Evolutionary conservation across 1,140 invertebrate species (phyloP).

Genomic region (Neotoxoptera formosana): DNA sequence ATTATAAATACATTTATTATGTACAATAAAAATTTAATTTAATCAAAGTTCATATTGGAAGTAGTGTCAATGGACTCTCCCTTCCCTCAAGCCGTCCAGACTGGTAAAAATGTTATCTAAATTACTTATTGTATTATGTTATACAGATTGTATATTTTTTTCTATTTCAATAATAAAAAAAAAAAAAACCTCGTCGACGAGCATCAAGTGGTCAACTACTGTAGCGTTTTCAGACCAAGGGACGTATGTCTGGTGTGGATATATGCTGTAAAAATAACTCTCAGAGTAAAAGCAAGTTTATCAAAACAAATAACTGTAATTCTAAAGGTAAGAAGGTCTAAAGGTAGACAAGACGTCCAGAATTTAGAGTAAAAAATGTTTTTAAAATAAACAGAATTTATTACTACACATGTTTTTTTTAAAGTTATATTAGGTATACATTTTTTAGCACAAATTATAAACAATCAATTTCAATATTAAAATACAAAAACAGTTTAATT

Average conservation of each 20-base stretch:
- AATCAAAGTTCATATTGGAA: too few relatives aligned
- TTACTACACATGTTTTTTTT: background rate
- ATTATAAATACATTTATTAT: too few relatives aligned
- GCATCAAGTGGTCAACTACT: background rate
- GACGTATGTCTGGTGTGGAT: background rate
- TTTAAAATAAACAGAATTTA: constrained; percentile 14
- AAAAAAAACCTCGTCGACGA: too few relatives aligned
- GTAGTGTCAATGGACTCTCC: too few relatives aligned
- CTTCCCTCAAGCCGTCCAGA: too few relatives aligned
- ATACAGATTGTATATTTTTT: too few relatives aligned
- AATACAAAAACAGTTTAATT: background rate
- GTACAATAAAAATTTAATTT: too few relatives aligned
- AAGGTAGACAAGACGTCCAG: background rate
- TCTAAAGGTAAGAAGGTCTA: too few relatives aligned
- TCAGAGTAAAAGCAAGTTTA: background rate
- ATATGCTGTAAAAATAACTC: background rate
- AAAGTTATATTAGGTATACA: background rate
- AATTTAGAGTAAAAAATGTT: background rate
- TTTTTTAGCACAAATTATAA: background rate
- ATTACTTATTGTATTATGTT: too few relatives aligned
- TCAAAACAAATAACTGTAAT: background rate
- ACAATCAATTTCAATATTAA: background rate
- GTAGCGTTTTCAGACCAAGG: background rate
- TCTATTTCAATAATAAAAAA: too few relatives aligned
- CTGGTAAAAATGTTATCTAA: too few relatives aligned